Conservation (phyloP, 2,888 invertebrate genomes). For the Drosophila macrospina region DNA sequence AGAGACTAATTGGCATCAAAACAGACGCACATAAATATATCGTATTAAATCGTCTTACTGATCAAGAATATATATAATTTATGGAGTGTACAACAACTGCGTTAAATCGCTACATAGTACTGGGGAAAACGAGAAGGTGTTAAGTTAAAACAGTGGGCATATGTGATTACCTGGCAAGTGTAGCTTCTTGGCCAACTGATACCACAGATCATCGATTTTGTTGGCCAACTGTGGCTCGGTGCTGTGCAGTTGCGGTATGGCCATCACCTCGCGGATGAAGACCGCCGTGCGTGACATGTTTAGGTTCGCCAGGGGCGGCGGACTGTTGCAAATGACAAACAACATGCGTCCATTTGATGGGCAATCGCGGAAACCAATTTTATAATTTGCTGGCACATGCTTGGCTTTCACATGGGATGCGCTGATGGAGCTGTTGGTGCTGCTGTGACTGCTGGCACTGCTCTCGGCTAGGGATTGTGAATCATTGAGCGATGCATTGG, state of each 20-base stretch:
- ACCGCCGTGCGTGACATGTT: conserved; percentile 51
- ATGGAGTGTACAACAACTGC: too few relatives aligned
- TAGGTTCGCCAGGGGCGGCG: conserved; percentile 17
- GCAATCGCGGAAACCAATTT: conserved; percentile 52
- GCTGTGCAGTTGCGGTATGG: conserved; percentile 72
- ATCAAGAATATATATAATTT: too few relatives aligned
- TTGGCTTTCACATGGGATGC: neutral
- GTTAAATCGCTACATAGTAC: too few relatives aligned
- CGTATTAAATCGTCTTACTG: too few relatives aligned
- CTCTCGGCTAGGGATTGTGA: neutral
- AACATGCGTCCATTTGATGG: conserved; percentile 38
- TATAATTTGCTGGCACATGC: conserved; percentile 9
- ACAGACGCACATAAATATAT: too few relatives aligned
- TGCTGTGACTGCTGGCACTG: neutral
- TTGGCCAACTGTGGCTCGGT: conserved; percentile 14
- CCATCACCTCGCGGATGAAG: conserved; percentile 74
- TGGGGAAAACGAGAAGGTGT: too few relatives aligned
- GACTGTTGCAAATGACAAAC: conserved; percentile 32
- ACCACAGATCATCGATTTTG: conserved; percentile 58
- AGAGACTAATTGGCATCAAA: too few relatives aligned
- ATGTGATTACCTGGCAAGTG: conserved; percentile 58
- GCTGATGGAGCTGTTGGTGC: neutral
- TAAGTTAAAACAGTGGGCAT: too few relatives aligned
- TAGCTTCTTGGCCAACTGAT: conserved; percentile 54
- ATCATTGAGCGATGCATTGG: neutral